Conservation (phyloP, 2,113 vertebrate species). For the Atractosteus spatula region DNA sequence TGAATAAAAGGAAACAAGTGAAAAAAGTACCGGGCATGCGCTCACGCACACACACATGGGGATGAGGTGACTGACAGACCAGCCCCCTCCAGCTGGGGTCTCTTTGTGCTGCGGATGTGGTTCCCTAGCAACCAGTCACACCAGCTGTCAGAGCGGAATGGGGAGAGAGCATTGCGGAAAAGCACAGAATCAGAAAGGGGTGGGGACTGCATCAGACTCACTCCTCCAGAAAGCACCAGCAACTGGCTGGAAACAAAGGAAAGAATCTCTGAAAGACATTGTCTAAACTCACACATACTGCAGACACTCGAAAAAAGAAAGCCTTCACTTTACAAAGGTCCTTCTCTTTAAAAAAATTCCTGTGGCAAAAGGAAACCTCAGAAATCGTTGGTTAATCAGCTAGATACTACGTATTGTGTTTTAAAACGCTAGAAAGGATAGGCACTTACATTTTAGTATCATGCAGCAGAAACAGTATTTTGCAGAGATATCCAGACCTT, state of each 20-base stretch:
- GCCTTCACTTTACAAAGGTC: no score
- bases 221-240: slow-evolving; percentile 34
- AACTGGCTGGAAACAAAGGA: slow-evolving; percentile 12
- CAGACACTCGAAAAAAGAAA: no score
- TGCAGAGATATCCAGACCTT: no score
- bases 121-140: slow-evolving; percentile 89
- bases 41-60: slow-evolving; percentile 50
- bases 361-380: no score
- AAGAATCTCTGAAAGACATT: background rate
- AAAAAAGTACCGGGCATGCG: slow-evolving; percentile 19
- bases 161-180: slow-evolving; percentile 58
- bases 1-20: background rate
- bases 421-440: no score
- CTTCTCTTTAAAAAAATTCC: no score
- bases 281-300: no score
- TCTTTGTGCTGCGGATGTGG: slow-evolving; percentile 85
- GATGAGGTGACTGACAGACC: slow-evolving; percentile 70
- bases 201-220: slow-evolving; percentile 63
- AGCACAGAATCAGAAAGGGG: slow-evolving; percentile 30
- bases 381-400: no score
- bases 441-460: no score
- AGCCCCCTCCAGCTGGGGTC: slow-evolving; percentile 83
- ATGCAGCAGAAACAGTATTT: no score
- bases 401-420: no score
- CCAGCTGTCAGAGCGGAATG: slow-evolving; percentile 79